Evolutionary conservation across 2,113 vertebrate genomes (phyloP).

Genomic region (western clawed frog (Xenopus tropicalis)): DNA sequence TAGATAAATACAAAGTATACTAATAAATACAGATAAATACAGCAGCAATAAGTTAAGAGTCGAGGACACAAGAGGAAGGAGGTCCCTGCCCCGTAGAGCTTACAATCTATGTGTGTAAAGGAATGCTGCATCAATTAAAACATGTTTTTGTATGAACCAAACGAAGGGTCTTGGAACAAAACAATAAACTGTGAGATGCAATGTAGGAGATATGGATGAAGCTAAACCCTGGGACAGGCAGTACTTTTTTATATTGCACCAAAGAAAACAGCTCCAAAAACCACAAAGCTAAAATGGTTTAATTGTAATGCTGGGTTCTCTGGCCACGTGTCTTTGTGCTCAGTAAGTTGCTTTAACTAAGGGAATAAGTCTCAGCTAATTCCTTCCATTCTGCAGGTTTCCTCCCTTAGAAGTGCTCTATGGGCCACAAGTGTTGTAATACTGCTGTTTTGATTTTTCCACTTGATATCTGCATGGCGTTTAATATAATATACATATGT

Average conservation of each 20-base stretch:
- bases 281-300: slow-evolving; percentile 26
- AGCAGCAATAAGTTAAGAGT: too few species aligned
- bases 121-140: too few species aligned
- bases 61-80: too few species aligned
- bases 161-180: too few species aligned
- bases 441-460: slow-evolving; percentile 40
- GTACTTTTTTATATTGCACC: background rate
- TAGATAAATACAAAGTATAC: too few species aligned
- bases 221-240: slow-evolving; percentile 9
- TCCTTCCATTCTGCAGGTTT: slow-evolving; percentile 40
- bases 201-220: slow-evolving; percentile 2
- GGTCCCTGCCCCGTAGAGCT: too few species aligned
- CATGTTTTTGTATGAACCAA: too few species aligned
- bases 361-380: slow-evolving; percentile 38
- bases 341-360: slow-evolving; percentile 42
- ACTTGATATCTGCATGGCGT: slow-evolving; percentile 25
- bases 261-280: slow-evolving; percentile 18
- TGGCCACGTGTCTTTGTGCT: slow-evolving; percentile 5
- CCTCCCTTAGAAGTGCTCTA: slow-evolving; percentile 21
- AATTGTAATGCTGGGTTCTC: slow-evolving; percentile 30
- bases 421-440: slow-evolving; percentile 27
- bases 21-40: too few species aligned
- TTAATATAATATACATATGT: slow-evolving; percentile 35
- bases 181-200: background rate
- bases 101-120: too few species aligned